Evolutionary conservation across 2,888 invertebrate genomes (phyloP).

Genomic region (Euzetes globulus): DNA sequence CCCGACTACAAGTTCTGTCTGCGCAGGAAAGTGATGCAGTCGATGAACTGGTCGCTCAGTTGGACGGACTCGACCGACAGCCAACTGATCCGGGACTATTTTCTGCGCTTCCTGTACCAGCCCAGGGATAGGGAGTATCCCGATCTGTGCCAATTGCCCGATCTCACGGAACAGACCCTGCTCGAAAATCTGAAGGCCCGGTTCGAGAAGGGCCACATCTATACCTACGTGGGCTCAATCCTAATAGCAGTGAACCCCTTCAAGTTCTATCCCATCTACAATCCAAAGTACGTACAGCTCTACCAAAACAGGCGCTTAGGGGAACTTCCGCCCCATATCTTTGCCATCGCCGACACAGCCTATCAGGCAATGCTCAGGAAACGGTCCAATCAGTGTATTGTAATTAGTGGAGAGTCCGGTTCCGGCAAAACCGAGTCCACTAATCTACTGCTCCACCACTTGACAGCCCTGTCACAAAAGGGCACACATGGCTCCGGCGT

Average conservation of each 20-base stretch:
- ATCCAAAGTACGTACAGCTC: slow-evolving; percentile 90
- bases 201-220: slow-evolving; percentile 35
- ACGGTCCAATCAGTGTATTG: slow-evolving; percentile 83
- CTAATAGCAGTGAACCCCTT: slow-evolving; percentile 78
- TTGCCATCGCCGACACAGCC: slow-evolving; percentile 88
- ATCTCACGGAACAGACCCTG: slow-evolving; percentile 85
- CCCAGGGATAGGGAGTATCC: slow-evolving; percentile 89
- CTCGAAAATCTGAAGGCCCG: slow-evolving; percentile 68
- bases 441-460: slow-evolving; percentile 85
- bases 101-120: slow-evolving; percentile 80
- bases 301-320: slow-evolving; percentile 87
- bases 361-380: slow-evolving; percentile 90
- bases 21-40: slow-evolving; percentile 65
- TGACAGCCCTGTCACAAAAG: slow-evolving; percentile 89
- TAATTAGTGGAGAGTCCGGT: slow-evolving; percentile 89
- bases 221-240: slow-evolving; percentile 87
- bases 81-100: slow-evolving; percentile 84
- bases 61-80: slow-evolving; percentile 80
- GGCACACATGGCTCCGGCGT: slow-evolving; percentile 90
- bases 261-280: slow-evolving; percentile 89
- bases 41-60: slow-evolving; percentile 56
- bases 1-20: slow-evolving; percentile 67
- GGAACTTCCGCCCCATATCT: slow-evolving; percentile 90
- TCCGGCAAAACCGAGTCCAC: slow-evolving; percentile 96
- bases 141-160: slow-evolving; percentile 88